Conservation (phyloP, 2,888 invertebrate species). For the Sphecodes monilicornis region DNA sequence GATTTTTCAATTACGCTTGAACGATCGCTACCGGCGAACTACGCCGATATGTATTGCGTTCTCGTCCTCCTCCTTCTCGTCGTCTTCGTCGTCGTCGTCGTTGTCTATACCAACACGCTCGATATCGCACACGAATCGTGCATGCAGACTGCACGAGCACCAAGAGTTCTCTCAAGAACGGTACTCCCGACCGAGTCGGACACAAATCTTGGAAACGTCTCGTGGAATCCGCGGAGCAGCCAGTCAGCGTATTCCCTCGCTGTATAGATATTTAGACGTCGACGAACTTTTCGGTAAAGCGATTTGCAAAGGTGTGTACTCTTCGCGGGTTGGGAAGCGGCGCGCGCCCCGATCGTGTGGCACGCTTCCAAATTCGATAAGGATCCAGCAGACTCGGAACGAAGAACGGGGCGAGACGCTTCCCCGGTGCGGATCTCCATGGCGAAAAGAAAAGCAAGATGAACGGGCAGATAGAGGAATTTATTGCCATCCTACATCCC, state of each 20-base stretch:
- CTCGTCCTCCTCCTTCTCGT: background rate
- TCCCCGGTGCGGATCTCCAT: constrained; percentile 40
- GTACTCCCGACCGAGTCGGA: constrained; percentile 6
- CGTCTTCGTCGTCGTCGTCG: background rate
- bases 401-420: constrained; percentile 16
- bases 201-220: constrained; percentile 38
- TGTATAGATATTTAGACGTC: constrained; percentile 55
- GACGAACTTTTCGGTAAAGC: constrained; percentile 46
- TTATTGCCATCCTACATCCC: constrained; percentile 56
- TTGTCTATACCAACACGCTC: constrained; percentile 5
- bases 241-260: constrained; percentile 47
- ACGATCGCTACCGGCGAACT: background rate
- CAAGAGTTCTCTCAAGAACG: background rate
- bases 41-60: background rate
- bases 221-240: constrained; percentile 7
- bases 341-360: constrained; percentile 54
- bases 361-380: constrained; percentile 69
- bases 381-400: constrained; percentile 51
- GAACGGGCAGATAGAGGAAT: constrained; percentile 61
- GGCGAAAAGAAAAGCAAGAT: constrained; percentile 60
- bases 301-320: constrained; percentile 64
- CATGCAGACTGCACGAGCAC: constrained; percentile 9
- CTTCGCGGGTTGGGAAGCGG: constrained; percentile 39
- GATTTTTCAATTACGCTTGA: constrained; percentile 29
- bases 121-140: constrained; percentile 12